Evolutionary conservation across 2,113 vertebrate species (phyloP), one percentile per base, ranked within the genome.

Genomic region (Nibea coibor): DNA sequence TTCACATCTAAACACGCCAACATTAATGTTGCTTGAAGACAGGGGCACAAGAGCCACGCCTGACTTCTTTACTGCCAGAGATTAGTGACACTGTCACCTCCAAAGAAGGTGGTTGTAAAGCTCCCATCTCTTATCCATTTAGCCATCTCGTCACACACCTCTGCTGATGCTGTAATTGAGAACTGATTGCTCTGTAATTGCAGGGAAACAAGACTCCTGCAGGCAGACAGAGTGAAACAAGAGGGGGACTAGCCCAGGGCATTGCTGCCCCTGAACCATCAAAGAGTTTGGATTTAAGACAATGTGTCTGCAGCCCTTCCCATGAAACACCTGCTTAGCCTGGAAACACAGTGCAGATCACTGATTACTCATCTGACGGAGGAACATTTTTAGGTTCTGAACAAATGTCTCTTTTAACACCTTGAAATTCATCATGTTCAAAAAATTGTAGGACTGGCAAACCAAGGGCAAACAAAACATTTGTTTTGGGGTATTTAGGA

Each of bases 181-280:
- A 56, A 17, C 31, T 73, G 86, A 93, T 88, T 92, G 84, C 79
- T 90, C 85, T 80, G 81, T 93, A 90, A 93, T 93, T 93, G 90
- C 81, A 91, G 86, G 90, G 79, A 89, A 91, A 87, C 83, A 88
- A 76, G 58, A 82, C 68, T 88, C 88, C 76, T 82, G 72, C 58
- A 57, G 78, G 83, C 78, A 84, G 63, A 90, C 56, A 70, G 68
- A 79, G 54, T 47, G 67, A 81, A 90, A 88, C 72, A 75, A 83
- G 63, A 66, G 26, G 50, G 57, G 43, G 50, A 64, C 48, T 66
- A 45, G 77, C 83, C 88, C 74, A 62, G 43, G 87, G 83, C 80
- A 85, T 76, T 14, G 74, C 84, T 82, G 75, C 71, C 75, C 78
- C 69, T 74, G 51, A 70, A 74, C 82, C 88, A 91, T 93, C 89